Percentiles rank a stretch among this genome's conserved stretches.
Evolutionary conservation across 2,888 invertebrate species (phyloP).

Genomic region (Oscheius sp.): DNA sequence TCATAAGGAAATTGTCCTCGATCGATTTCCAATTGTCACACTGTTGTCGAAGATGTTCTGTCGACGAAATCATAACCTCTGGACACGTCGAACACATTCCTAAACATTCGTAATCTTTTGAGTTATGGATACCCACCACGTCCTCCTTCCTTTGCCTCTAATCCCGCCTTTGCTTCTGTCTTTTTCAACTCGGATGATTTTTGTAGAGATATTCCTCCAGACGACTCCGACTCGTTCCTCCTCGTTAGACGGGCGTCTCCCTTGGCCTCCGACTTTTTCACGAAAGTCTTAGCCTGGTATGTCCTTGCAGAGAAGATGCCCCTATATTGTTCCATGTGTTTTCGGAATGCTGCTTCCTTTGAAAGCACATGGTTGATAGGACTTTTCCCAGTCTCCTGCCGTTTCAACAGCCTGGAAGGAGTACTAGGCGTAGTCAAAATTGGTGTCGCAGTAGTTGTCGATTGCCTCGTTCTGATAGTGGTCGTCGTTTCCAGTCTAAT

Average conservation of each 20-base stretch:
- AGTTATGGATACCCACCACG: neutral
- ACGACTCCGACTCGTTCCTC: slow-evolving; percentile 3
- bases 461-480: too few relatives aligned
- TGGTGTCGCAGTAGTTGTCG: neutral
- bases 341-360: neutral
- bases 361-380: too few relatives aligned
- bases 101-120: slow-evolving; percentile 16
- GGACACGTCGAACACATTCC: slow-evolving; percentile 52
- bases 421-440: neutral
- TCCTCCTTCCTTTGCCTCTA: neutral
- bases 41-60: slow-evolving; percentile 37
- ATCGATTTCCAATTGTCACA: slow-evolving; percentile 49
- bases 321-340: neutral
- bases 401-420: neutral
- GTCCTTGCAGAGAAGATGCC: slow-evolving; percentile 2
- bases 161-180: neutral
- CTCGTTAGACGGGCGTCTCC: neutral
- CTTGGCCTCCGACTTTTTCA: neutral
- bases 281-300: slow-evolving; percentile 9
- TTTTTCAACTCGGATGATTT: neutral
- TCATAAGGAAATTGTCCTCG: slow-evolving; percentile 47
- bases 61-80: slow-evolving; percentile 42
- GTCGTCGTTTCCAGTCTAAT: neutral
- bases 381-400: neutral
- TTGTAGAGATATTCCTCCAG: neutral